These are phyloP conservation scores for Drosophila nr. fundita DNA, from an alignment of 2,888 invertebrate species.

Conservation along the genomic window DNA sequence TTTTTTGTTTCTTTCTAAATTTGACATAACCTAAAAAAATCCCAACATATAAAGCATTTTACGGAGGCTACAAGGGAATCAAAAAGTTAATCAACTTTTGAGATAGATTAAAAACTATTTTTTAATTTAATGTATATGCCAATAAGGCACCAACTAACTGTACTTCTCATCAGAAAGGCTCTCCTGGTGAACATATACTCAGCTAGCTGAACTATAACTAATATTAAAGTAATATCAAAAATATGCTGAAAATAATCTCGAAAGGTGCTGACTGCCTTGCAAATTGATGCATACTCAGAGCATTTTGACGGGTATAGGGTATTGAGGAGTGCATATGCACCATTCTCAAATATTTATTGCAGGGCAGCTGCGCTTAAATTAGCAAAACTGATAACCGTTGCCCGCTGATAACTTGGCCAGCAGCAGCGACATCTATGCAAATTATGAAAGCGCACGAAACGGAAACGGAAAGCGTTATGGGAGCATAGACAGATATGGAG, in stretches of 20 bases:
- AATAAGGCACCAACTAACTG: background rate
- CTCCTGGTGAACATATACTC: background rate
- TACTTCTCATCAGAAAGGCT: background rate
- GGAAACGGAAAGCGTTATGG: constrained; percentile 71
- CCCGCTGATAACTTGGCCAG: constrained; percentile 31
- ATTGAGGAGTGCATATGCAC: background rate
- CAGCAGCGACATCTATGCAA: constrained; percentile 50
- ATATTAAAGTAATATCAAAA: background rate
- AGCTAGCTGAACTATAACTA: background rate
- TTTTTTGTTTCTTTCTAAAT: background rate
- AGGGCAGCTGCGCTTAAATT: constrained; percentile 28
- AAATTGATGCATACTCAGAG: background rate
- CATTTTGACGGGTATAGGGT: background rate
- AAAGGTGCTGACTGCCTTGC: background rate
- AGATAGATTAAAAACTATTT: background rate
- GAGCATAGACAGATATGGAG: constrained; percentile 29
- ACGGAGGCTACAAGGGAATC: background rate
- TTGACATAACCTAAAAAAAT: background rate
- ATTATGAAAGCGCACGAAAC: constrained; percentile 47
- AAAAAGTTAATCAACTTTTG: background rate
- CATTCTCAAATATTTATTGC: background rate
- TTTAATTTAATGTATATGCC: background rate
- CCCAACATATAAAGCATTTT: background rate
- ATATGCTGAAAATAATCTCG: too few relatives aligned
- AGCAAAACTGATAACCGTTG: constrained; percentile 43